phyloP scores from a whole-genome alignment of 1,140 invertebrate species.

The Drosophila pseudoobscura region DNA sequence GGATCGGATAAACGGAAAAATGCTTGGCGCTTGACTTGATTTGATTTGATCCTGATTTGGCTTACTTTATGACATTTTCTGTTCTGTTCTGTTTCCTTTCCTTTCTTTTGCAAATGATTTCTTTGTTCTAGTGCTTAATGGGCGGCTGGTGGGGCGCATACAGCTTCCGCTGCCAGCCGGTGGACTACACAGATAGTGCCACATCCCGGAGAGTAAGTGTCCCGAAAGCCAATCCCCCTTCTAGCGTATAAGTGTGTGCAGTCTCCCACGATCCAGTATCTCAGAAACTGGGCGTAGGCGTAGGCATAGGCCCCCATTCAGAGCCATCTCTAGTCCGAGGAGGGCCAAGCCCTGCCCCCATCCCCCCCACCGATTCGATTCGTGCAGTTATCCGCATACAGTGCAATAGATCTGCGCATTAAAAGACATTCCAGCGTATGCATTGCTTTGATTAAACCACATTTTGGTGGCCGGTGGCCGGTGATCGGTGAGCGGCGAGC shows the following conservation, averaged over 20 bases:
- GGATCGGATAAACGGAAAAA: background rate
- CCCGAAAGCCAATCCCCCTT: conserved; percentile 4
- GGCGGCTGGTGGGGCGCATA: conserved; percentile 91
- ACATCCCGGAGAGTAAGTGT: conserved; percentile 91
- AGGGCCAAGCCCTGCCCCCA: background rate
- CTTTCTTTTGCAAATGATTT: conserved; percentile 60
- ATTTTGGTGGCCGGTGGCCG: conserved; percentile 17
- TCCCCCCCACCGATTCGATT: conserved; percentile 1
- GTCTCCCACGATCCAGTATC: conserved; percentile 5
- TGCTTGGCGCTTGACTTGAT: no score
- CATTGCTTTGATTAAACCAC: conserved; percentile 45
- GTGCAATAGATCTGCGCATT: conserved; percentile 22
- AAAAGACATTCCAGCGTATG: conserved; percentile 11
- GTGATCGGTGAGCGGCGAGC: conserved; percentile 14
- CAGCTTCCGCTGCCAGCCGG: conserved; percentile 94
- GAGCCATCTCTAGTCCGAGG: conserved; percentile 4
- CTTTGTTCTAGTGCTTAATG: conserved; percentile 87
- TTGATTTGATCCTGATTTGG: conserved; percentile 4
- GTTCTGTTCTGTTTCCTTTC: conserved; percentile 28
- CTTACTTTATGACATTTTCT: conserved; percentile 23
- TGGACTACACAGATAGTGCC: conserved; percentile 91
- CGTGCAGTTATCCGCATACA: conserved; percentile 12
- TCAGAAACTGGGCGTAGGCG: no score
- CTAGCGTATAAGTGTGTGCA: conserved; percentile 27
- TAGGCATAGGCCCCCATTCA: background rate